Evolutionary conservation across 2,797 vertebrate species (phyloP).

Genomic region (Tangara arthus): DNA sequence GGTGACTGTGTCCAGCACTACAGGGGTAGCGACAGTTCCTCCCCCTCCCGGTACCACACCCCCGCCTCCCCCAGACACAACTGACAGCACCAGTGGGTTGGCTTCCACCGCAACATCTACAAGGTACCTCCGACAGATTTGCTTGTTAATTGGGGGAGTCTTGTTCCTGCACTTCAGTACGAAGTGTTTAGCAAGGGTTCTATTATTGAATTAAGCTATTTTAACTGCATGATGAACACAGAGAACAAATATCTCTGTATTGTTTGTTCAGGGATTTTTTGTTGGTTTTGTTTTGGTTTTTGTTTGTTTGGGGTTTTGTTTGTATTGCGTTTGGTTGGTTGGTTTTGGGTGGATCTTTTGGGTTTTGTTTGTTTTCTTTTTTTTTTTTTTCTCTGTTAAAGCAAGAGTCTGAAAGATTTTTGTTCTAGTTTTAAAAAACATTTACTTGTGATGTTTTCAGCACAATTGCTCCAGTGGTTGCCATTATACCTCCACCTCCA

Average conservation of each 20-base stretch:
- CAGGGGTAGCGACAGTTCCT: slow-evolving; percentile 67
- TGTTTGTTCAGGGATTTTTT: neutral
- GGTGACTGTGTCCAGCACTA: slow-evolving; percentile 74
- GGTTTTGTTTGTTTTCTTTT: too few species aligned
- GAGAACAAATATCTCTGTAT: neutral
- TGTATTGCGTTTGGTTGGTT: neutral
- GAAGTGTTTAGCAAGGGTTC: neutral
- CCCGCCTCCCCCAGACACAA: slow-evolving; percentile 71
- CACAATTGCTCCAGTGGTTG: slow-evolving; percentile 79
- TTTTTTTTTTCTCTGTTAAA: neutral
- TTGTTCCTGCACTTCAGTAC: neutral
- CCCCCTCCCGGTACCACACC: slow-evolving; percentile 81
- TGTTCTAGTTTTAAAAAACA: neutral
- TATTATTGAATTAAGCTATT: neutral
- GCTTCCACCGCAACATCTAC: slow-evolving; percentile 44
- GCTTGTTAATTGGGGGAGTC: neutral
- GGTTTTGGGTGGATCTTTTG: too few species aligned
- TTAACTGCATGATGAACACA: neutral
- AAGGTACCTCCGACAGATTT: slow-evolving; percentile 18
- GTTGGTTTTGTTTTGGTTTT: neutral
- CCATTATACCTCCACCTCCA: slow-evolving; percentile 94
- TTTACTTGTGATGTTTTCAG: slow-evolving; percentile 56
- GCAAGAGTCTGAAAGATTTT: neutral
- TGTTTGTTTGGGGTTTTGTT: neutral
- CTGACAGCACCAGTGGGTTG: slow-evolving; percentile 62